Percentiles rank a stretch among this genome's conserved stretches.
Conservation (phyloP, 2,797 vertebrate species). For the Pangasius mekongensis region DNA sequence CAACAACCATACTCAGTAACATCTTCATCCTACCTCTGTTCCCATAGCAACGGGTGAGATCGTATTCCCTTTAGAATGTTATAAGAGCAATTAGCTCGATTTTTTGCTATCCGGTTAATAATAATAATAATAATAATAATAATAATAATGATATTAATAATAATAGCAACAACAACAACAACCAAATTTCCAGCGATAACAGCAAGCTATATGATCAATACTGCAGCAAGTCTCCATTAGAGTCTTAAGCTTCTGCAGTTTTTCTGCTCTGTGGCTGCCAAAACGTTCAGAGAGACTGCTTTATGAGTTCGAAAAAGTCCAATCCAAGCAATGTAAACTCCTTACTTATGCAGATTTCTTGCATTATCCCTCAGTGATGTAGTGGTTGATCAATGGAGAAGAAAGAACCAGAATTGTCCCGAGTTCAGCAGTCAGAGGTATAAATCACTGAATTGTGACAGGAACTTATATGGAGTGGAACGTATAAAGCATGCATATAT, state of each 20-base stretch:
- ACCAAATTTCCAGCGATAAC: conserved; percentile 49
- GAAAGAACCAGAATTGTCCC: neutral
- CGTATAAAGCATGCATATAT: neutral
- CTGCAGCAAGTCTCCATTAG: conserved; percentile 5
- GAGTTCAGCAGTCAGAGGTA: neutral
- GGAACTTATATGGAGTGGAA: neutral
- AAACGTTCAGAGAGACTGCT: conserved; percentile 1
- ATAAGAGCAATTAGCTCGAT: conserved; percentile 64
- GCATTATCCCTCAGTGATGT: neutral
- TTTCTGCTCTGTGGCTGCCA: conserved; percentile 18
- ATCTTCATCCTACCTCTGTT: conserved; percentile 82
- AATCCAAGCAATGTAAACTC: conserved; percentile 2
- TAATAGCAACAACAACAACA: conserved; percentile 57
- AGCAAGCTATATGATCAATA: conserved; percentile 34
- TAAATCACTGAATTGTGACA: conserved; percentile 11
- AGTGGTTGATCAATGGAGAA: neutral
- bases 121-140: conserved; percentile 68
- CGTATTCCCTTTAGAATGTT: conserved; percentile 80
- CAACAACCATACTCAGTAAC: conserved; percentile 75
- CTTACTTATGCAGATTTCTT: conserved; percentile 8
- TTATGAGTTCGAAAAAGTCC: conserved; percentile 9
- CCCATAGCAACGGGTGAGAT: conserved; percentile 82
- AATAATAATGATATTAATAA: conserved; percentile 64
- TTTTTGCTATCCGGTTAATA: conserved; percentile 76
- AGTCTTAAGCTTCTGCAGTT: conserved; percentile 3